Evolutionary conservation across 2,888 invertebrate species (phyloP).

Genomic region (Dynastes maya): DNA sequence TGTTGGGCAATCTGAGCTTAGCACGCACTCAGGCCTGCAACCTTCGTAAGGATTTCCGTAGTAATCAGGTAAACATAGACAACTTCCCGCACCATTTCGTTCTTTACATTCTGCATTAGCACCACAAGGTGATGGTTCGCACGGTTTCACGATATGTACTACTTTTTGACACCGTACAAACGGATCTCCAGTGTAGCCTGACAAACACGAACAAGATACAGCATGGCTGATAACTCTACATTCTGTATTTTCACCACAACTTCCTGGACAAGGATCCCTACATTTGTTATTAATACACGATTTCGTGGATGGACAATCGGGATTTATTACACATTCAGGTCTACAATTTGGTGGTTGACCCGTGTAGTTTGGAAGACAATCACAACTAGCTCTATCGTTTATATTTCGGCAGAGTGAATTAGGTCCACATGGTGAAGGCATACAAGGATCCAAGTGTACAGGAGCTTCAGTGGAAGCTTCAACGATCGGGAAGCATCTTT

Average conservation of each 20-base stretch:
- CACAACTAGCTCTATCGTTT: slow-evolving; percentile 81
- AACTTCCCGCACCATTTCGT: slow-evolving; percentile 85
- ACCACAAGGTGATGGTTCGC: slow-evolving; percentile 91
- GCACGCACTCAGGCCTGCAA: slow-evolving; percentile 89
- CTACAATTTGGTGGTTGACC: slow-evolving; percentile 88
- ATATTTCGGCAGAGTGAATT: slow-evolving; percentile 82
- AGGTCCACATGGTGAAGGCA: slow-evolving; percentile 87
- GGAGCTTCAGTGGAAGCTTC: slow-evolving; percentile 71
- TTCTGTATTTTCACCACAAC: slow-evolving; percentile 86
- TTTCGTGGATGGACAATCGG: slow-evolving; percentile 83
- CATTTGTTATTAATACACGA: slow-evolving; percentile 88
- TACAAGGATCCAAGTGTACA: slow-evolving; percentile 76
- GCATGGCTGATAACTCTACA: slow-evolving; percentile 86
- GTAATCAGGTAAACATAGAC: slow-evolving; percentile 86
- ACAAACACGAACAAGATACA: slow-evolving; percentile 85
- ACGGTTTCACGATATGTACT: slow-evolving; percentile 77
- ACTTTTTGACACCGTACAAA: slow-evolving; percentile 79
- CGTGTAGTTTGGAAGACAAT: slow-evolving; percentile 83
- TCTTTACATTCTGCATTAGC: slow-evolving; percentile 86
- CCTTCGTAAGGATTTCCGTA: slow-evolving; percentile 90
- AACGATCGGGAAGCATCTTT: slow-evolving; percentile 74
- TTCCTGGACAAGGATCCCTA: slow-evolving; percentile 86
- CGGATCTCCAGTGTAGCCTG: slow-evolving; percentile 86
- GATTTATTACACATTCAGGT: slow-evolving; percentile 87
- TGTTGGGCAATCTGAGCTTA: slow-evolving; percentile 88